Base-by-base conservation (phyloP, 2,113 vertebrate species). In the Thunnus thynnus region DNA sequence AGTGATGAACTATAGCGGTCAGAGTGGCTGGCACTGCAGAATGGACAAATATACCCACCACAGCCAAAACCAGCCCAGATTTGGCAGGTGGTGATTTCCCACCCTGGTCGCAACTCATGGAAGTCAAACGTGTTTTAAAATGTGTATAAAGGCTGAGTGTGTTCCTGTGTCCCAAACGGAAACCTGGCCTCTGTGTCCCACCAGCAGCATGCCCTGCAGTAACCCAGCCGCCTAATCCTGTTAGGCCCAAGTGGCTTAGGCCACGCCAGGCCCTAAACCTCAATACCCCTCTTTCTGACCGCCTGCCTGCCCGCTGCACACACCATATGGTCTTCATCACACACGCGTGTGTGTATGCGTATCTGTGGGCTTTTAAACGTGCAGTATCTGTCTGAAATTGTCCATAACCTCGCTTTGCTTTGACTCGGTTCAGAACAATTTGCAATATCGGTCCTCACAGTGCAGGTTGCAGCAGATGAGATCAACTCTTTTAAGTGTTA, bases 211-310 rank as follows among this genome's bases (percentile, higher is more conserved):
- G 89, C 48, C 89, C 89, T 88, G 58, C 27, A 91, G 89, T 93
- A 91, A 93, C 86, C 93, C 88, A 61, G 78, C 78, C 81, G 69
- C 70, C 86, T 93, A 93, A 94, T 94, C 93, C 89, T 88, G 88
- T 93, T 90, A 91, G 89, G 83, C 74, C 90, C 89, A 85, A 90
- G 22, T 89, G 90, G 90, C 90, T 93, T 92, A 92, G 64, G 58
- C 84, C 77, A 66, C 30, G 41, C 62, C 84, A 85, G 84, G 74
- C 64, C 74, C 75, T 88, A 91, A 90, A 92, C 84, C 92, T 88
- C 83, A 87, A 86, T 83, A 80, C 85, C 78, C 84, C 86, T 87
- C 75, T 79, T 87, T 88, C 84, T 85, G 84, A 80, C 73, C 5
- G 62, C 68, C 81, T 87, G 63, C 54, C 79, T 78, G 8, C 69